These are phyloP conservation scores for Scleropages formosus DNA, from an alignment of 2,797 vertebrate species.

Conservation along the genomic window DNA sequence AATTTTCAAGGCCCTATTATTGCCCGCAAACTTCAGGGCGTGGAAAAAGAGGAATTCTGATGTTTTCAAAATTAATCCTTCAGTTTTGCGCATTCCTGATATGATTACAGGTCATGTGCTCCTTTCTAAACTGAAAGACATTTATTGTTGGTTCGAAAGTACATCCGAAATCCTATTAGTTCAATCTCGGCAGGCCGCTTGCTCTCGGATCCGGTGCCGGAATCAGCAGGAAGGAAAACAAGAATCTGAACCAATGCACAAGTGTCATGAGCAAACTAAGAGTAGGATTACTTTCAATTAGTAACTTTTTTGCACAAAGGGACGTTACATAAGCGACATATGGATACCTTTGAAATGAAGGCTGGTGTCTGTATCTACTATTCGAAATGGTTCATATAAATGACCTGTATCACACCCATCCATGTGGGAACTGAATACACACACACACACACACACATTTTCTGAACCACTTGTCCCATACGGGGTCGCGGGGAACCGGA, in stretches of 20 bases:
- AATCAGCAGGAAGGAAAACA: background rate
- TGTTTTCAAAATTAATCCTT: slow-evolving; percentile 64
- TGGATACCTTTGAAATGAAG: too few relatives aligned
- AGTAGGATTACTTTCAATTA: background rate
- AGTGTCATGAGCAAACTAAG: background rate
- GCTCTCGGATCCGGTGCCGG: slow-evolving; percentile 30
- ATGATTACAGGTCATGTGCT: slow-evolving; percentile 61
- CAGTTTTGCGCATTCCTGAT: slow-evolving; percentile 62
- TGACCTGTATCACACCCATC: too few relatives aligned
- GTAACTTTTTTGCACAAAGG: background rate
- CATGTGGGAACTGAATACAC: too few relatives aligned
- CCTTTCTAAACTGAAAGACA: slow-evolving; percentile 31
- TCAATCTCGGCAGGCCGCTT: slow-evolving; percentile 46
- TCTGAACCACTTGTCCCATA: too few relatives aligned
- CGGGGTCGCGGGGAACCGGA: too few relatives aligned
- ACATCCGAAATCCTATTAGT: slow-evolving; percentile 33
- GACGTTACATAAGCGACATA: background rate
- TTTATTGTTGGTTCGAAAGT: background rate
- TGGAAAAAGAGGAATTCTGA: slow-evolving; percentile 40
- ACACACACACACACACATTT: too few relatives aligned
- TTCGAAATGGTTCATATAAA: too few relatives aligned
- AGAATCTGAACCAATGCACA: background rate
- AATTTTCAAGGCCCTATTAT: too few relatives aligned
- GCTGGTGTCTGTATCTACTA: background rate
- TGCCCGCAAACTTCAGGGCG: too few relatives aligned